Evolutionary conservation across 2,113 vertebrate genomes (phyloP), one percentile per base, ranked within the genome.

Genomic region (Dicrurus megarhynchus): DNA sequence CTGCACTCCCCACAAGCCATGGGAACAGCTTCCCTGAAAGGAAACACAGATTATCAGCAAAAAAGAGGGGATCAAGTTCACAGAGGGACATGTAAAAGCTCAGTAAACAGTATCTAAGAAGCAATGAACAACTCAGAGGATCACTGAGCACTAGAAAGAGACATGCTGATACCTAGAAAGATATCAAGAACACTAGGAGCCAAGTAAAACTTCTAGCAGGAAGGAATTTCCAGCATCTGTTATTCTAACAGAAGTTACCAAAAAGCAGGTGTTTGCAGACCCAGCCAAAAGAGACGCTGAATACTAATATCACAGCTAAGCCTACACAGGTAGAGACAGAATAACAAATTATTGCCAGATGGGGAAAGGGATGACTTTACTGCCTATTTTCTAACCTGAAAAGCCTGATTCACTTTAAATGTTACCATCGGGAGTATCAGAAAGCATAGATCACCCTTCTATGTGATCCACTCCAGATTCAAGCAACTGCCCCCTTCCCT

Each of bases 1-100:
- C 81, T 52, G 88, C 97, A 94, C 96, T 96, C 97, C 96, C 97
- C 97, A 78, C 84, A 96, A 95, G 98, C 98, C 98, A 98, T 98
- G 97, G 97, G 97, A 97, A 92, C 98, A 91, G 97, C 87, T 95
- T 93, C 96, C 97, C 98, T 98, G 80, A 11, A 80, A 98, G 17
- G 30, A 97, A 97, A 94, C 17, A 53, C 90, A 92, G 88, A 49
- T 75, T 24, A 55, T 96, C 77, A 94, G 61, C 64, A 87, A 60
- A 69, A 79, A 39, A 21, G 23, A 68, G 7, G 14, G 15, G 17
- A 46, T 7, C 0, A 1, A 69, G 63, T 30, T 83, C 59, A 84
- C 53, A 50, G 7, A 44, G 18, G 28, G 23, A 49, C 26, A 61
- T 0, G 6, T 33, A 70, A 80, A 60, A 87, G 11, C 21, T 61